Evolutionary conservation across 1,140 invertebrate species (phyloP).

Genomic region (Zaprionus ghesquierei): DNA sequence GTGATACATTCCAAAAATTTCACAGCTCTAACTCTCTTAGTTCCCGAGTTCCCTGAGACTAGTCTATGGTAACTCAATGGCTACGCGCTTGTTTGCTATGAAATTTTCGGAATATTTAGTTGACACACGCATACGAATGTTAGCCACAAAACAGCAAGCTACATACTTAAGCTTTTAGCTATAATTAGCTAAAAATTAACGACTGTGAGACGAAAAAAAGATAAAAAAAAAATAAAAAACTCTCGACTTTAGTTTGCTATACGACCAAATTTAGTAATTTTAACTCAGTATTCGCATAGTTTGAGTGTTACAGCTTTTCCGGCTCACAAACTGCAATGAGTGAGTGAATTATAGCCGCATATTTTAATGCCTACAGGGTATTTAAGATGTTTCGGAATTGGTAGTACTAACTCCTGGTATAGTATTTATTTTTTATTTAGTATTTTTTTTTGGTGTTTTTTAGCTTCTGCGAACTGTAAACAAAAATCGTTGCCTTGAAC

Average conservation of each 20-base stretch:
- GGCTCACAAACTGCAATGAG: background rate
- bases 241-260: too few species aligned
- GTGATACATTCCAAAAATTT: too few species aligned
- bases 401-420: constrained; percentile 5
- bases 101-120: background rate
- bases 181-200: background rate
- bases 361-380: background rate
- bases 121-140: background rate
- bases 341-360: background rate
- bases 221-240: background rate
- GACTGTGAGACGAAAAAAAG: background rate
- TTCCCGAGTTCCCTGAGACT: background rate
- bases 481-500: constrained; percentile 45
- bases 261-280: background rate
- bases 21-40: background rate
- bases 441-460: background rate
- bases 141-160: background rate
- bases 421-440: background rate
- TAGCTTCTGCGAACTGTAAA: constrained; percentile 33
- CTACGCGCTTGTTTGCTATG: background rate
- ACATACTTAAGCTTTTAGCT: background rate
- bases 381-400: background rate
- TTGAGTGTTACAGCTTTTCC: background rate
- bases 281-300: background rate
- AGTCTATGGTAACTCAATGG: background rate